Evolutionary conservation across 2,113 vertebrate species (phyloP), one percentile per base, ranked within the genome.

Genomic region (Cyphomyrus discorhynchus): DNA sequence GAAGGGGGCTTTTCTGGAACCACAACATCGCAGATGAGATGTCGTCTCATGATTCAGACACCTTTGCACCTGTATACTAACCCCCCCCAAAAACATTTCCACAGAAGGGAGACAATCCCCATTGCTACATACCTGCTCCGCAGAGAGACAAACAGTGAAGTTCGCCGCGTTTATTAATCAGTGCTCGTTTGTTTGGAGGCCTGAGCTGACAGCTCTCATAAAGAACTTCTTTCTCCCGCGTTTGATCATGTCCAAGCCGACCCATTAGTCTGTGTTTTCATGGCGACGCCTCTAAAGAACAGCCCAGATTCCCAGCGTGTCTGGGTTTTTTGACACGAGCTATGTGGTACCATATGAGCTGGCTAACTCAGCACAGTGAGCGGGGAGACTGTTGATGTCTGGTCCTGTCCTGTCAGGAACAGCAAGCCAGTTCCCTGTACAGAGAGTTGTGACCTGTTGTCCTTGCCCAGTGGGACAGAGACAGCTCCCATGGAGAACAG

Each of bases 391-490:
- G 21, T 24, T 83, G 80, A 94, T 92, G 92, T 92, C 88, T 93
- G 84, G 91, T 91, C 89, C 90, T 53, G 92, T 92, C 84, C 91
- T 89, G 91, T 93, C 94, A 91, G 90, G 92, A 88, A 92, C 83
- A 91, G n/a, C 89, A 89, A 49, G 66, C 66, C 21, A 91, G 42
- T 89, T 50, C 88, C 70, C 58, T 74, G 2, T 52, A 84, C 13
- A 39, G 74, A 80, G 13, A 80, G 74, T 3, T 31, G 39, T 39
- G 77, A 82, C 39, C 39, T 82, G 11, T 82, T 47, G 45, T 24
- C 82, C 82, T 84, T 10, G 21, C 74, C 74, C 74, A 42, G 31
- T 39, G 74, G 74, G 31, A 80, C 74, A 80, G 31, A 80, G 74
- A 80, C 35, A 19, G 6, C 35, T 42, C 35, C 74, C 74, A 42